Evolutionary conservation across 2,888 invertebrate species (phyloP), one percentile per base, ranked within the genome.

Genomic region (Prenolepis imparis): DNA sequence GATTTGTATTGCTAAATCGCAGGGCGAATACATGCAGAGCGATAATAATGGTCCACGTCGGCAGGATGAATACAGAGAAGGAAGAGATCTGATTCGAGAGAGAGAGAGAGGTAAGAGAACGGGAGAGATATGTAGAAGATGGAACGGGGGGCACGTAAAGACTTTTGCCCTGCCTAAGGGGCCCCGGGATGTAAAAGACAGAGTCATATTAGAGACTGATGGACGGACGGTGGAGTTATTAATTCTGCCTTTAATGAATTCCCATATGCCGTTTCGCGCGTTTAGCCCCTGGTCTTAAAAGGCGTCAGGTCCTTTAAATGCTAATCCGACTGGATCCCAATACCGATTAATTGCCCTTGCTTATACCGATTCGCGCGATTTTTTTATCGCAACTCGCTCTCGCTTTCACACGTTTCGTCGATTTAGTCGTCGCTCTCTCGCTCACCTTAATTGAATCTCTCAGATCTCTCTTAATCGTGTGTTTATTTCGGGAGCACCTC

Each of bases 201-300:
- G 59, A 73, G 73, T 74, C 81, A 66, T 67, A 67, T 74, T 66
- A 86, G 86, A 86, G 86, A 88, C 88, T 84, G 82, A 85, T 84
- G 86, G 84, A 84, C 68, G 81, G 85, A 86, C 85, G 86, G 81
- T 88, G 84, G 86, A 86, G 86, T 86, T 89, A 85, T 84, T 83
- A 88, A 86, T 87, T 90, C 84, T 70, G 88, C 80, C 82, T 85
- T 84, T 89, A 90, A 91, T 91, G 88, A 90, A 91, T 91, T 89
- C 83, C 85, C 86, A 84, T 28, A 28, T 86, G 83, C 82, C 84
- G 66, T 80, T 85, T 88, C 67, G 82, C 67, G 83, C 84, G 39
- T 64, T 68, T 57, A 32, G 70, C 21, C 80, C 24, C 36, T 18
- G 67, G 48, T 67, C 73, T 36, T 87, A 86, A 84, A 90, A 89